Conservation (phyloP, 2,888 invertebrate genomes). For the Eristalinus sepulchralis region DNA sequence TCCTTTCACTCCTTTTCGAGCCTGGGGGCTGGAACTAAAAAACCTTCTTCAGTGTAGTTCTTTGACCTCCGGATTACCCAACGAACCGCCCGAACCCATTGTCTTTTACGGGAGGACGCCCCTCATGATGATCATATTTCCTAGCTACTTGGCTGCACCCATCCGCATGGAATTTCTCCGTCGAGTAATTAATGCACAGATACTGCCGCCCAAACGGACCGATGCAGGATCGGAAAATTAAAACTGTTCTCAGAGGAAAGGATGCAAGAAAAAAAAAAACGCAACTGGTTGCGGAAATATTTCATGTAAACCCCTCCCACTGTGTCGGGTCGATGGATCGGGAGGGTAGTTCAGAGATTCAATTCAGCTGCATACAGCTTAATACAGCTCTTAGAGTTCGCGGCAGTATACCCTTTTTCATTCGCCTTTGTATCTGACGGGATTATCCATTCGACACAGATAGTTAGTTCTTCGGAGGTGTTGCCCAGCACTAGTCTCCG, state of each 20-base stretch:
- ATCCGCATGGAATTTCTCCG: conserved; percentile 43
- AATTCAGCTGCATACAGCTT: not conserved
- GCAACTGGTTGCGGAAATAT: not conserved
- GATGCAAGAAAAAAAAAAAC: not conserved
- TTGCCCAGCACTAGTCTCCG: no score
- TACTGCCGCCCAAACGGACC: not conserved
- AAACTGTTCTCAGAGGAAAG: conserved; percentile 6
- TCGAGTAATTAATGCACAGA: conserved; percentile 55
- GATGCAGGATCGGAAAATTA: not conserved
- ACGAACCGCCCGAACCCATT: conserved; percentile 10
- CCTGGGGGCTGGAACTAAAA: no score
- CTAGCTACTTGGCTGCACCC: conserved; percentile 36
- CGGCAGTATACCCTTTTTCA: no score
- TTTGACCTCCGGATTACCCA: no score
- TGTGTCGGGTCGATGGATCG: not conserved
- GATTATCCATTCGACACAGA: no score
- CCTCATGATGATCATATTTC: conserved; percentile 68
- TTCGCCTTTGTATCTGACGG: no score
- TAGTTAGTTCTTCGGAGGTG: no score
- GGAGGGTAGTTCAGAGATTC: not conserved
- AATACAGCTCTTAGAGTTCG: no score
- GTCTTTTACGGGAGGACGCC: conserved; percentile 38
- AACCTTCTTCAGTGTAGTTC: no score
- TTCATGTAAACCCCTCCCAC: not conserved
- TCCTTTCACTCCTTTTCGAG: no score